phyloP scores from a whole-genome alignment of 2,888 invertebrate species.

The Zaprionus lineosus region DNA sequence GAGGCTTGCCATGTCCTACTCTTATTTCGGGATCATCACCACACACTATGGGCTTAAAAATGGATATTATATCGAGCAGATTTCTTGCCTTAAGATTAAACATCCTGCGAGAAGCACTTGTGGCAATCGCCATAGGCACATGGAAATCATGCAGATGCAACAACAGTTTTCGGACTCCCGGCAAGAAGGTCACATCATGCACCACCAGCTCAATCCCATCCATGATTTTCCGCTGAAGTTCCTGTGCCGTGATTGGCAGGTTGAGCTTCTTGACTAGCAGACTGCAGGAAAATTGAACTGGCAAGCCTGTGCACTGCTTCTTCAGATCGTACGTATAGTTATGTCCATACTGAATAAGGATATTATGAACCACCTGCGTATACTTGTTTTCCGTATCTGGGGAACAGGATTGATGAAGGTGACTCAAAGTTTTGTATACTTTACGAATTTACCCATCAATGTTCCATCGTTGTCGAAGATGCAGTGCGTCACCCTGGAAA shows the following conservation, averaged over 20 bases:
- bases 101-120: constrained; percentile 88
- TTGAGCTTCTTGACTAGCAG: constrained; percentile 84
- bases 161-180: constrained; percentile 90
- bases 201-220: constrained; percentile 84
- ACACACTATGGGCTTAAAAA: constrained; percentile 89
- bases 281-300: constrained; percentile 84
- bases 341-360: constrained; percentile 87
- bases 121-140: constrained; percentile 92
- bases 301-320: constrained; percentile 87
- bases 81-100: constrained; percentile 86
- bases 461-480: constrained; percentile 66
- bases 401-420: not conserved
- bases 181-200: constrained; percentile 85
- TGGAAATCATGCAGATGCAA: constrained; percentile 88
- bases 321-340: constrained; percentile 90
- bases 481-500: constrained; percentile 47
- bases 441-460: constrained; percentile 38
- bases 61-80: constrained; percentile 85
- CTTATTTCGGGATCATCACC: constrained; percentile 92
- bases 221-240: constrained; percentile 83
- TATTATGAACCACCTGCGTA: constrained; percentile 86
- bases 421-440: too few species aligned
- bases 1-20: constrained; percentile 91
- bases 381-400: constrained; percentile 91
- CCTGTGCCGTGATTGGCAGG: constrained; percentile 86